Base-by-base conservation (phyloP, 2,797 vertebrate species). In the Enteromius trimaculatus region DNA sequence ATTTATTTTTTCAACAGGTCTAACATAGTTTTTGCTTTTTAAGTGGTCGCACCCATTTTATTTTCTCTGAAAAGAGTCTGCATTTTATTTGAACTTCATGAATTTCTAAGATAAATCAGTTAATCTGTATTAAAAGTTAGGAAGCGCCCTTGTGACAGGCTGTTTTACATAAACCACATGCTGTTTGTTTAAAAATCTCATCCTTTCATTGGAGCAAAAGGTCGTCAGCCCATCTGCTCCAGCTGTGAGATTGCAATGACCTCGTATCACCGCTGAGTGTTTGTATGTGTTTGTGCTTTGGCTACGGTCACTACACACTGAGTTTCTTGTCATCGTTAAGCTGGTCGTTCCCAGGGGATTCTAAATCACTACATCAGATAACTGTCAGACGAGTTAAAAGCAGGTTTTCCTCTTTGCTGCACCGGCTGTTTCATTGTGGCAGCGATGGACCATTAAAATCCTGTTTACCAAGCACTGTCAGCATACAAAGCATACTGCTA, bases 121-220 rank as follows among this genome's bases (percentile, higher is more conserved):
- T 68, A n/a, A n/a, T 58, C 26, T 31, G 34, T 77, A 42, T 77
- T 39, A 6, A 60, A 60, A 42, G 23, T 66, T 31, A 58, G 62
- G 49, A 76, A 69, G 76, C 49, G 68, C 34, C 81, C 34, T 34
- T 65, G 19, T 34, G 60, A 78, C 0, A 1, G 58, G n/a, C 76
- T 44, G 39, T 31, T 78, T 64, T 53, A 68, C 64, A 47, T 69
- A 77, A 39, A 69, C 64, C 81, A 69, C 62, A 82, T 58, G 62
- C 62, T 58, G 81, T 77, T 82, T 77, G 72, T 58, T 82, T 69
- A 58, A 53, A 69, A 58, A 77, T 77, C 49, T 68, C n/a, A 34
- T 81, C 23, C 79, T 80, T 70, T 71, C 39, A 80, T 72, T 72
- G 2, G 26, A 68, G 34, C 6, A 1, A 68, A 74, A 53, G 31